phyloP scores from a whole-genome alignment of 2,113 vertebrate genomes.

The Upupa epops region DNA sequence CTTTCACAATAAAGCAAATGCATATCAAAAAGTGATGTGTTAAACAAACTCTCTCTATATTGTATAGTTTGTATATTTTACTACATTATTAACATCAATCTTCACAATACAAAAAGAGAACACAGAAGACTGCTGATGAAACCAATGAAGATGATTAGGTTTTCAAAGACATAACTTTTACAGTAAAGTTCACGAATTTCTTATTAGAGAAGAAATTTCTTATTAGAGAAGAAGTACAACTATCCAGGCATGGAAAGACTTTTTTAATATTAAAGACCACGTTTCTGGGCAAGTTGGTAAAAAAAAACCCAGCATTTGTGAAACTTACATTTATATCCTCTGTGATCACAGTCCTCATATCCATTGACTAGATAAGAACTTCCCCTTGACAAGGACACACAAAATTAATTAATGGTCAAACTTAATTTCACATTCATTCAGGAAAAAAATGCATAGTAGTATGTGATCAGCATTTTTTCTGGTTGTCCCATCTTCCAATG shows the following conservation, averaged over 20 bases:
- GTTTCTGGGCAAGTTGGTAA: neutral
- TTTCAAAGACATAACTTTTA: neutral
- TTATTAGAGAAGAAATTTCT: neutral
- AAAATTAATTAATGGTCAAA: neutral
- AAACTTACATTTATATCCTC: neutral
- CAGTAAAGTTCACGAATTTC: neutral
- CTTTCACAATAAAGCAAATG: neutral
- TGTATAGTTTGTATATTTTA: neutral
- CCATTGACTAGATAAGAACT: neutral
- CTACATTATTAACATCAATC: neutral
- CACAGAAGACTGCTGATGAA: neutral
- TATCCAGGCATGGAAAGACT: neutral
- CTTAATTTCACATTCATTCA: neutral
- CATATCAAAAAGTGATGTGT: neutral
- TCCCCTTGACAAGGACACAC: neutral
- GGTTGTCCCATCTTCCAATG: neutral
- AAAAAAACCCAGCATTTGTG: fast-evolving
- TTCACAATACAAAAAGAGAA: neutral
- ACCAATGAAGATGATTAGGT: too few relatives aligned
- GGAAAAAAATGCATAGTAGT: neutral
- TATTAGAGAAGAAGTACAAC: neutral
- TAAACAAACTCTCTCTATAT: neutral
- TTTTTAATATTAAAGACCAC: neutral
- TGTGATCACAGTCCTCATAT: neutral
- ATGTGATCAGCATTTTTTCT: neutral